Evolutionary conservation across 2,888 invertebrate species (phyloP).

Genomic region (Eupithecia dodoneata): DNA sequence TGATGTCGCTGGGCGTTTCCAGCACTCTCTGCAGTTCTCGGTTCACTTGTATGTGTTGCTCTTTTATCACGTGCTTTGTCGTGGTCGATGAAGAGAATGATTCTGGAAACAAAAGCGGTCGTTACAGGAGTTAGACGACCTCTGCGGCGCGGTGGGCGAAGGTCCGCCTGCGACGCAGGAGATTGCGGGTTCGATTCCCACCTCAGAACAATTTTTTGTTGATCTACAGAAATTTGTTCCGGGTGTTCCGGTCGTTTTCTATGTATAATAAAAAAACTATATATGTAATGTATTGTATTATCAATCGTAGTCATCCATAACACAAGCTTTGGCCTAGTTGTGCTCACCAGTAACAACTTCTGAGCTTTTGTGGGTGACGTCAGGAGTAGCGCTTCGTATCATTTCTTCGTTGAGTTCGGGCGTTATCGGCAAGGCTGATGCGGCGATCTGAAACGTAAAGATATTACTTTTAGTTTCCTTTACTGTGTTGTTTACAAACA

Average conservation of each 20-base stretch:
- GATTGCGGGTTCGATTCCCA: no score
- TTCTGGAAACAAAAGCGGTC: constrained; percentile 63
- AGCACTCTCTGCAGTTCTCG: constrained; percentile 73
- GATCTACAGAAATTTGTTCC: no score
- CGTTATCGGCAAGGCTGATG: constrained; percentile 87
- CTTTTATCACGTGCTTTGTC: constrained; percentile 76
- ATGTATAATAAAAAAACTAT: no score
- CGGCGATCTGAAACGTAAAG: constrained; percentile 76
- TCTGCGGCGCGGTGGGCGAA: no score
- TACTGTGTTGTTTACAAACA: neutral
- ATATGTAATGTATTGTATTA: no score
- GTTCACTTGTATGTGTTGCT: constrained; percentile 71
- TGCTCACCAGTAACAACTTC: constrained; percentile 79
- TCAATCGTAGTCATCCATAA: no score
- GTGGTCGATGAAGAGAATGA: constrained; percentile 82
- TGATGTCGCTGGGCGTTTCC: constrained; percentile 78
- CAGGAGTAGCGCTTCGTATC: constrained; percentile 86
- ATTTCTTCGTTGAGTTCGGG: constrained; percentile 91
- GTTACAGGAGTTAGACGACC: neutral
- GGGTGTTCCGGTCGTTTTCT: no score
- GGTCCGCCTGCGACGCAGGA: no score
- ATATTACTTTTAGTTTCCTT: neutral
- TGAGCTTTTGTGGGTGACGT: constrained; percentile 76
- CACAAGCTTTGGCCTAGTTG: neutral
- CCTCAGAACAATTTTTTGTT: no score